Conservation (phyloP, 1,140 invertebrate species). For the Drosophila ananassae region DNA sequence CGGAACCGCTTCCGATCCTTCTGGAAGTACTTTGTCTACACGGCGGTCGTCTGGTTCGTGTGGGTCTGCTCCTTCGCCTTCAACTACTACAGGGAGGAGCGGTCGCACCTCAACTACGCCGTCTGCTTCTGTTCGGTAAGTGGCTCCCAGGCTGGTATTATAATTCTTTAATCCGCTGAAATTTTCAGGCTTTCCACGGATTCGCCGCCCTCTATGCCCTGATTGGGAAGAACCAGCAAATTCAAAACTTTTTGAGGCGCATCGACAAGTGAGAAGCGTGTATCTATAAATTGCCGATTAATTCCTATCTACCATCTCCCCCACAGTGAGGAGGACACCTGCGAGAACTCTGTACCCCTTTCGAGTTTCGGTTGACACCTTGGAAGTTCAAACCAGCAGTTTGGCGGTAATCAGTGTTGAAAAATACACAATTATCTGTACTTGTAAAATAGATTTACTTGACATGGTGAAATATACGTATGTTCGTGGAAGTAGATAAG, state of each 20-base stretch:
- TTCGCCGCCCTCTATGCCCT: slow-evolving; percentile 73
- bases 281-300: not conserved
- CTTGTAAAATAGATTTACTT: not conserved
- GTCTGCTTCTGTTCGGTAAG: slow-evolving; percentile 62
- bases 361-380: slow-evolving; percentile 49
- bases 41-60: slow-evolving; percentile 64
- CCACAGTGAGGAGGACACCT: slow-evolving; percentile 67
- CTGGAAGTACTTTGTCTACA: slow-evolving; percentile 76
- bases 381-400: not conserved
- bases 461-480: not conserved
- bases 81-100: slow-evolving; percentile 68
- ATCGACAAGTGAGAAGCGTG: slow-evolving; percentile 65
- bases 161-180: too few species aligned
- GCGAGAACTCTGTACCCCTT: slow-evolving; percentile 67
- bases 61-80: slow-evolving; percentile 70
- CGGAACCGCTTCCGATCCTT: slow-evolving; percentile 75
- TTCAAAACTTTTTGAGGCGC: slow-evolving; percentile 70
- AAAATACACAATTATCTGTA: not conserved
- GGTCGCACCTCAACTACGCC: slow-evolving; percentile 74
- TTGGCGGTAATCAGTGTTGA: not conserved
- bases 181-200: slow-evolving; percentile 59
- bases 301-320: not conserved
- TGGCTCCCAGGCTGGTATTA: not conserved
- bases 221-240: slow-evolving; percentile 74
- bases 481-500: not conserved